Evolutionary conservation across 2,797 vertebrate genomes (phyloP).

Genomic region (Tachyglossus aculeatus): DNA sequence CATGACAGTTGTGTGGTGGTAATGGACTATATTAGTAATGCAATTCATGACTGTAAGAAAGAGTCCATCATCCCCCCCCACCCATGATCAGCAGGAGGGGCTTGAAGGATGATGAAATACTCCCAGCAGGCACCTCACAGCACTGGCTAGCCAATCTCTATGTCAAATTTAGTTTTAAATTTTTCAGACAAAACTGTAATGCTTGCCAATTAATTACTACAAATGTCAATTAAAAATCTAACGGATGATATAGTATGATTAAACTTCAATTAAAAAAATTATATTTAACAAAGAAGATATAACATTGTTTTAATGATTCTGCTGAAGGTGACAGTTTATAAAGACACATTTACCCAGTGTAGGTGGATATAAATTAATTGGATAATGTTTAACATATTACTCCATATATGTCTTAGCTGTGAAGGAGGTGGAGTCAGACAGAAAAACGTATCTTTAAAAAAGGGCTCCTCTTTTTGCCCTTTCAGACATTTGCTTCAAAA

Average conservation of each 20-base stretch:
- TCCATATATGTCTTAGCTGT: constrained; percentile 70
- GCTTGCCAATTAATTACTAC: constrained; percentile 86
- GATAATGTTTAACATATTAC: constrained; percentile 72
- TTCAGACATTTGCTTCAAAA: constrained; percentile 39
- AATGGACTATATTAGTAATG: constrained; percentile 93
- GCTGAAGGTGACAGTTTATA: constrained; percentile 85
- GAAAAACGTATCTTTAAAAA: constrained; percentile 56
- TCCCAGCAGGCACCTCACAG: constrained; percentile 78
- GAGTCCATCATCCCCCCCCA: constrained; percentile 76
- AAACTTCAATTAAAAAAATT: constrained; percentile 88
- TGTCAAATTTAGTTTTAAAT: constrained; percentile 85
- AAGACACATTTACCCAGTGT: constrained; percentile 75
- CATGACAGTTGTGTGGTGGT: constrained; percentile 92
- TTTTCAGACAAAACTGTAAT: constrained; percentile 75
- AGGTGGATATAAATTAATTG: constrained; percentile 76
- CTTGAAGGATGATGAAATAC: constrained; percentile 79
- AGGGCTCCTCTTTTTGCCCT: constrained; percentile 58
- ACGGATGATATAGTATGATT: constrained; percentile 83
- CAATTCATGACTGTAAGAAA: constrained; percentile 86
- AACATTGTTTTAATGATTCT: constrained; percentile 83
- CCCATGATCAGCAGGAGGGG: constrained; percentile 75
- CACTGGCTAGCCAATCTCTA: constrained; percentile 75
- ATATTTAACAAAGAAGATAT: constrained; percentile 75
- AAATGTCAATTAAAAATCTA: constrained; percentile 87
- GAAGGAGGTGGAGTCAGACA: constrained; percentile 60